Base-by-base conservation (phyloP, 1,140 invertebrate genomes). In the Radopholus similis region DNA sequence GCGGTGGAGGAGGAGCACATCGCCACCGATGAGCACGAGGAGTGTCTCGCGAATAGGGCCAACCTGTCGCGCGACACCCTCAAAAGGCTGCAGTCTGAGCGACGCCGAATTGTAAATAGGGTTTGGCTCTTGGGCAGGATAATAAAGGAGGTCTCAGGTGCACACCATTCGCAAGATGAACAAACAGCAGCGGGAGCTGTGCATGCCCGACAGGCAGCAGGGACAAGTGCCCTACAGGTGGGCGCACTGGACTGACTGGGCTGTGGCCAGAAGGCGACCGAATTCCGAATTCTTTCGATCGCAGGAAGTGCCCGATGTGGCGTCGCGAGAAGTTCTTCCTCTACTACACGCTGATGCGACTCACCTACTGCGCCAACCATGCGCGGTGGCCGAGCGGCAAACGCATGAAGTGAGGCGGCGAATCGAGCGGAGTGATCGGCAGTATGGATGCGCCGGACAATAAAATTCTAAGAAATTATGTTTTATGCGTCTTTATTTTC, bases 301-400 rank as follows among this genome's bases (percentile, higher is more conserved):
- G 44, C 5, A 66, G 64, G 26, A 66, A 66, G 49, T 66, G 64
- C 30, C 64, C 64, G 28, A 42, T 59, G 40, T 66, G 64, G 64
- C 11, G 64, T 15, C 49, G 54, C 28, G 64, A 66, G 35, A 66
- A 66, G 26, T 58, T 64, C 18, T 38, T 59, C 4, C 64, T 56
- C 26, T 66, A 66, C 26, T 66, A 66, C 23, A 42, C 51, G 4
- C 49, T 66, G 2, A 66, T 66, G 64, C 49, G 64, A 1, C 23
- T 66, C 15, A 59, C 55, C n/a, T 66, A 66, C 34, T 66, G 64
- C 37, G 34, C 21, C 11, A 59, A 62, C 34, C 40, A 59, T 18
- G 55, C 42, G 6, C 9, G 54, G 8, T 66, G 64, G 64, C 64
- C 64, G 1, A 38, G 40, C 32, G 60, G 51, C 5, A 53, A n/a